phyloP scores from a whole-genome alignment of 1,140 invertebrate genomes.

The Diabrotica virgifera region DNA sequence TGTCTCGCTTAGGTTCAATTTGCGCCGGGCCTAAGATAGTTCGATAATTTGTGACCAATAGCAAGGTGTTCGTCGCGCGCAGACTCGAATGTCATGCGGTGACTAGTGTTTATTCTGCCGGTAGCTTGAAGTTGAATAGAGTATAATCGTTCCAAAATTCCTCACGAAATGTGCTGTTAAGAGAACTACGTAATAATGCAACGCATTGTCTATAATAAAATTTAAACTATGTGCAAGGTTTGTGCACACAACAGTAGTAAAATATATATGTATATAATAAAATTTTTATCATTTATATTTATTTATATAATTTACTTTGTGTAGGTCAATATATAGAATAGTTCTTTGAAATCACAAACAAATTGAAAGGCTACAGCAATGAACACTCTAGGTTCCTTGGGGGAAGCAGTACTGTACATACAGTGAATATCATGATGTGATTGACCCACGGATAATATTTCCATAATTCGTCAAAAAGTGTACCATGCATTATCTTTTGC shows the following conservation, averaged over 20 bases:
- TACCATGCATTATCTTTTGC: too few relatives aligned
- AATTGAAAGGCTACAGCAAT: constrained; percentile 49
- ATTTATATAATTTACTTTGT: constrained; percentile 44
- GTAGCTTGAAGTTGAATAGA: too few relatives aligned
- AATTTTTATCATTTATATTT: constrained; percentile 36
- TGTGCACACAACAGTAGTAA: constrained; percentile 51
- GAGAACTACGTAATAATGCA: background rate
- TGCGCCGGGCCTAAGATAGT: too few relatives aligned
- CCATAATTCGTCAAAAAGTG: background rate
- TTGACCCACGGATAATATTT: constrained; percentile 5
- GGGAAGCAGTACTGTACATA: constrained; percentile 45
- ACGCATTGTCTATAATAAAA: constrained; percentile 33
- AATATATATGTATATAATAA: constrained; percentile 47
- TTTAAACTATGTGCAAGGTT: constrained; percentile 49
- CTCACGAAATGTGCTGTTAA: background rate
- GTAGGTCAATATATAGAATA: constrained; percentile 47
- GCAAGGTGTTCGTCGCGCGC: too few relatives aligned
- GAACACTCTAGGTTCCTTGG: constrained; percentile 48
- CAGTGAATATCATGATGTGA: constrained; percentile 37
- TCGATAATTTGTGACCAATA: too few relatives aligned
- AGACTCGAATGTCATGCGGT: too few relatives aligned
- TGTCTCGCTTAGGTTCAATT: too few relatives aligned
- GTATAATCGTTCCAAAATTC: too few relatives aligned
- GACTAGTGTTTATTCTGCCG: too few relatives aligned
- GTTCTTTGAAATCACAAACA: constrained; percentile 46